Base-by-base conservation (phyloP, 2,888 invertebrate genomes). In the Drosophila villosipedis region DNA sequence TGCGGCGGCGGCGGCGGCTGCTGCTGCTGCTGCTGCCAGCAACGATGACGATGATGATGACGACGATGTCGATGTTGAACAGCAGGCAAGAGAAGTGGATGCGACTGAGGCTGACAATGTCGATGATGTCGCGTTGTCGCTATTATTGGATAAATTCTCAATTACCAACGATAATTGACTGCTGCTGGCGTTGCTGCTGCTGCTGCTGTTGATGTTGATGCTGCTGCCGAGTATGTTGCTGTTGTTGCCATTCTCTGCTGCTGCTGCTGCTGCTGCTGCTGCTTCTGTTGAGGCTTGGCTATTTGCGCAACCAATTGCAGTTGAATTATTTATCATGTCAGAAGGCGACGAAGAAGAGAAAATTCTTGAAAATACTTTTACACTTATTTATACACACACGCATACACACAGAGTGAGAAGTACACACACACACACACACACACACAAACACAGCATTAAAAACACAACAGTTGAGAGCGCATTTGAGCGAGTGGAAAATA, bases 131-230 rank as follows among this genome's bases (percentile, higher is more conserved):
- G 79, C 79, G 83, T 82, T 83, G 83, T 82, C 81, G 82, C 84
- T 91, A 83, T 86, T 90, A 90, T 91, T 92, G 92, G 92, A 92
- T 89, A 92, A 92, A 91, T 92, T 92, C 91, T 91, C 92, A 92
- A 92, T 92, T 92, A 92, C 89, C 83, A 91, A 80, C 85, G 92
- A 89, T 92, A 92, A 92, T 92, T 92, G 92, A 88, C 87, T 91
- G 92, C 82, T 89, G 72, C 52, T 55, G 80, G 41, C 47, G 71
- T 31, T 80, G 76, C 62, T 67, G 76, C 50, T 73, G 62, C 54
- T 65, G 73, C 61, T 76, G 73, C 25, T 62, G 68, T 19, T 63
- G 71, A 59, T 82, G 76, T 65, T 63, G 70, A 16, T 62, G 66
- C 68, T 79, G 67, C 25, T 80, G 80, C 39, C 67, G 69, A 65